phyloP scores from a whole-genome alignment of 2,113 vertebrate species.

The Trichomycterus rosablanca region DNA sequence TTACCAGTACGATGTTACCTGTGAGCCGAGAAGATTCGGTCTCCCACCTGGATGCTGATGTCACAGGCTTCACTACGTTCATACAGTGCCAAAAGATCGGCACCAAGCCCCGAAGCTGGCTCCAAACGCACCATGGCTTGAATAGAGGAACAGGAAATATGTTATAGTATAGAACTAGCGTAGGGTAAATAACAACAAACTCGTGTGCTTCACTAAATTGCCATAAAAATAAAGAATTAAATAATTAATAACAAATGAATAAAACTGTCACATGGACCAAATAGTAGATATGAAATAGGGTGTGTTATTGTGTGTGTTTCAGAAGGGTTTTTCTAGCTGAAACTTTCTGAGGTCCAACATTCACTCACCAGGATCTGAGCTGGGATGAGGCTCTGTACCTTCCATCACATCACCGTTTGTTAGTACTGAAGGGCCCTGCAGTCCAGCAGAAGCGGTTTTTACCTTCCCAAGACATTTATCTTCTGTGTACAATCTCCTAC shows the following conservation, averaged over 20 bases:
- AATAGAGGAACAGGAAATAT: not conserved
- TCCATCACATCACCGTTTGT: not conserved
- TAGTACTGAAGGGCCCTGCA: conserved; percentile 1
- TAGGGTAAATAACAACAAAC: not conserved
- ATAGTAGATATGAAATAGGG: no score
- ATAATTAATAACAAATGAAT: no score
- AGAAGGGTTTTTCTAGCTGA: no score
- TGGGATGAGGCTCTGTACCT: conserved; percentile 27
- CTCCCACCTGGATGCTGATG: conserved; percentile 78
- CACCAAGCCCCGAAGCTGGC: conserved; percentile 78
- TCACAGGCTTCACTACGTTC: conserved; percentile 73
- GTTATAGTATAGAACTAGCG: not conserved
- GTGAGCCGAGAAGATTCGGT: conserved; percentile 80
- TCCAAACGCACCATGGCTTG: conserved; percentile 58
- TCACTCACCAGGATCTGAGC: conserved; percentile 57
- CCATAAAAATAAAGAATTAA: no score
- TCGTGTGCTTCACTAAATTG: not conserved
- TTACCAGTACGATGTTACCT: conserved; percentile 81
- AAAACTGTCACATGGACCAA: no score
- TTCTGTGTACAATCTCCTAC: conserved; percentile 61
- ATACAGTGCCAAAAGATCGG: conserved; percentile 80
- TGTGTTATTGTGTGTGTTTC: no score
- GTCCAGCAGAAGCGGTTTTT: not conserved
- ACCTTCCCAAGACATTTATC: conserved; percentile 48
- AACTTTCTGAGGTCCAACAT: no score